Percentiles rank a stretch among this genome's conserved stretches.
Conservation (phyloP, 2,113 vertebrate genomes). For the Oophaga pumilio region DNA sequence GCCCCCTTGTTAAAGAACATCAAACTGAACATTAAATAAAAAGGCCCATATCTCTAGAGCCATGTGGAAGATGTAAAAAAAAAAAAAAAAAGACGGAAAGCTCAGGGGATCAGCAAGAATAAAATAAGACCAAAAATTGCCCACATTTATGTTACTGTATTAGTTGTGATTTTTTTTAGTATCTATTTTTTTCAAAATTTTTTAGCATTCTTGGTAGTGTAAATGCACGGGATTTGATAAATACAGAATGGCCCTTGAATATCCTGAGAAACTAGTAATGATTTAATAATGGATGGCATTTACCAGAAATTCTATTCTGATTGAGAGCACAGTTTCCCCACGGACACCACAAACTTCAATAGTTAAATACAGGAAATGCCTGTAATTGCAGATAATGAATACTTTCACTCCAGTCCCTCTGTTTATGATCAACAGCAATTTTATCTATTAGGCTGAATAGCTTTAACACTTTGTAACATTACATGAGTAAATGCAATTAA, state of each 20-base stretch:
- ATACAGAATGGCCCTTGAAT: neutral
- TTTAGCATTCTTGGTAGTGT: neutral
- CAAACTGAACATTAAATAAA: too few species aligned
- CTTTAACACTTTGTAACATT: conserved; percentile 10
- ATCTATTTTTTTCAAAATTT: neutral
- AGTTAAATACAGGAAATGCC: conserved; percentile 31
- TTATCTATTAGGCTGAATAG: conserved; percentile 11
- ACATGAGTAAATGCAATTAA: conserved; percentile 19
- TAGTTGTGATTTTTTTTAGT: neutral
- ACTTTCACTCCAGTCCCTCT: conserved; percentile 1
- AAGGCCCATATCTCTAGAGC: too few species aligned
- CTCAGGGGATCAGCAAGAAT: too few species aligned
- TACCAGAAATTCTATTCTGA: conserved; percentile 5
- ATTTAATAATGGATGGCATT: conserved; percentile 20
- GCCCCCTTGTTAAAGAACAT: too few species aligned
- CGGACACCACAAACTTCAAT: conserved; percentile 3
- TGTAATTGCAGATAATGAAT: conserved; percentile 29
- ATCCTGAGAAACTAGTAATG: neutral
- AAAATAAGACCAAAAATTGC: too few species aligned
- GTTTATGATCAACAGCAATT: conserved; percentile 5
- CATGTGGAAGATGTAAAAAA: too few species aligned
- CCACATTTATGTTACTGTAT: neutral
- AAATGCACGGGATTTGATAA: neutral
- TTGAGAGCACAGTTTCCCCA: neutral
- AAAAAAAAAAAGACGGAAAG: too few species aligned